phyloP scores from a whole-genome alignment of 1,140 invertebrate genomes.

The Drosophila subobscura region DNA sequence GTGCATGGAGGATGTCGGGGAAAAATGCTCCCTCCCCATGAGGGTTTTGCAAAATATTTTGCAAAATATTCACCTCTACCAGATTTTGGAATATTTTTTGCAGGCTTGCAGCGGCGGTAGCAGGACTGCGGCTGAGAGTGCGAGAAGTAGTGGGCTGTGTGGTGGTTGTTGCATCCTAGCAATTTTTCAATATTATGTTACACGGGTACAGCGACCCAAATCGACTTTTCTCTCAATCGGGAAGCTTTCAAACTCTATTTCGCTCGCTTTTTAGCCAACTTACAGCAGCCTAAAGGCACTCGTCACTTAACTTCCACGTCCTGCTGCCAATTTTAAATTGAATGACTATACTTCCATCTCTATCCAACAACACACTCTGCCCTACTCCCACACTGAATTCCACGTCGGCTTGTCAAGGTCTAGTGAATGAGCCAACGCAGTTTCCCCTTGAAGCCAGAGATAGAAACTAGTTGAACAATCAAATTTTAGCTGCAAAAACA shows the following conservation, averaged over 20 bases:
- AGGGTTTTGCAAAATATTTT: constrained; percentile 54
- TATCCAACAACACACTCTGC: not conserved
- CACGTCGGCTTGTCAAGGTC: constrained; percentile 69
- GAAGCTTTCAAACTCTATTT: constrained; percentile 5
- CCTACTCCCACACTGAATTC: constrained; percentile 49
- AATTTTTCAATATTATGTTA: constrained; percentile 75
- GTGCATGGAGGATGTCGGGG: constrained; percentile 21
- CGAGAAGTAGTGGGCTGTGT: not conserved
- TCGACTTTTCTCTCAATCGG: constrained; percentile 36
- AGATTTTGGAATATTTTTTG: constrained; percentile 65
- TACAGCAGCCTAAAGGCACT: constrained; percentile 69
- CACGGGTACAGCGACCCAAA: constrained; percentile 68
- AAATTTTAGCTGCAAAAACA: constrained; percentile 46
- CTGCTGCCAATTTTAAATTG: constrained; percentile 78
- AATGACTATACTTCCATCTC: constrained; percentile 43
- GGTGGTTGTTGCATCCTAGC: constrained; percentile 61
- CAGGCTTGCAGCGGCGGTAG: not conserved
- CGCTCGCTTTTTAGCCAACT: constrained; percentile 50
- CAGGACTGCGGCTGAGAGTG: not conserved
- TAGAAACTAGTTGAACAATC: constrained; percentile 40
- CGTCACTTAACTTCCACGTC: constrained; percentile 81
- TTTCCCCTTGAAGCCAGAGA: constrained; percentile 26
- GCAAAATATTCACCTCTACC: constrained; percentile 66
- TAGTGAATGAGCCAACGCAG: constrained; percentile 75
- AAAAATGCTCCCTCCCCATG: not conserved